Evolutionary conservation across 2,797 vertebrate genomes (phyloP), one percentile per base, ranked within the genome.

Genomic region (Bucorvus abyssinicus): DNA sequence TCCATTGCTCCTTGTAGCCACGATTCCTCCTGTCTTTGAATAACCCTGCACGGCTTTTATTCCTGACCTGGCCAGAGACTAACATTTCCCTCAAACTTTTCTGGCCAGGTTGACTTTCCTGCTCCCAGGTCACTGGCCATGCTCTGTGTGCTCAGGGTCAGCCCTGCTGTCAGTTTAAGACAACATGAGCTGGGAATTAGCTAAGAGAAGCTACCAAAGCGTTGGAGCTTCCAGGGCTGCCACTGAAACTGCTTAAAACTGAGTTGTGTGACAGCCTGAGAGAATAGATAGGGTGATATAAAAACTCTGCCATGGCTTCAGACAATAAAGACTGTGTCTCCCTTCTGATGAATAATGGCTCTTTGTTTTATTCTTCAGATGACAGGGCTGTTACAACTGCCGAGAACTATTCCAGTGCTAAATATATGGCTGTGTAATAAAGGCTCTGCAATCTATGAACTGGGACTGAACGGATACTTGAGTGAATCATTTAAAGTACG

Each of bases 331-430:
- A 27, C 89, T 92, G 82, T 95, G 94, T 93, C 88, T 94, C 85
- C 22, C 40, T 69, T 86, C 76, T 68, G 93, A 94, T 95, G 88
- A 95, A 96, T 95, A 95, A 95, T 85, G 84, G 79, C 87, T 93
- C 95, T 94, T 97, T 97, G 96, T 96, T 96, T 94, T 92, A 82
- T 60, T 71, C 95, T 77, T 77, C 30, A 56, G 89, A 96, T 94
- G 96, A 93, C 95, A 91, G 92, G 75, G 87, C 83, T 79, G 67
- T 87, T 94, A 84, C 82, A 83, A 87, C 69, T 78, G 84, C 89
- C 81, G 90, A 90, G 87, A 94, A 89, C 81, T 64, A 36, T 71
- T 86, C 80, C 53, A 29, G 75, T 57, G 90, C 79, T 94, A 94
- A 96, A 93, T 95, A 92, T 92, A 96, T 73, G 84, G 82, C 82